Evolutionary conservation across 2,113 vertebrate genomes (phyloP), one percentile per base, ranked within the genome.

Genomic region (Dryoscopus gambensis): DNA sequence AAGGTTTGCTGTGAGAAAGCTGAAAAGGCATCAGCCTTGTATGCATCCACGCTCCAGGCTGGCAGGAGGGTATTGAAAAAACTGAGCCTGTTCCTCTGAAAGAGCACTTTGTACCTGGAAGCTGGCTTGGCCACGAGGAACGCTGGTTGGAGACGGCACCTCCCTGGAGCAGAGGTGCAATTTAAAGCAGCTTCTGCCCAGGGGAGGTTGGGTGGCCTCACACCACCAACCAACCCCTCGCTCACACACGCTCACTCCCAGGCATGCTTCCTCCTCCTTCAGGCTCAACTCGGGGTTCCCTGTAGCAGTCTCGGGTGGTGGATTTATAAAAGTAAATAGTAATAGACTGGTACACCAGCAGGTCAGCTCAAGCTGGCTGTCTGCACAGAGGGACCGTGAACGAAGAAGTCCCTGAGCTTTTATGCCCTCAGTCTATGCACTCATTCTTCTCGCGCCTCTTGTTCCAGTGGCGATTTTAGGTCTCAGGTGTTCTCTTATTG

Each of bases 181-280:
- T 46, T 49, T 2, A 6, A 27, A 63, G 42, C 20, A 60, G 22
- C 11, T 83, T 50, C 47, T 87, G 47, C n/a, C 56, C 2, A 1
- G 27, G 56, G 55, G 16, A 52, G 19, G 3, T 7, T 49, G 65
- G 15, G 33, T 4, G 4, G 49, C 53, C 14, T 24, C 13, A 11
- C 15, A 28, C 8, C 52, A 23, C 42, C 31, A 10, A 9, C 16
- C 27, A 22, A 0, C 25, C 25, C 28, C n/a, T 31, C 4, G 3
- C n/a, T 22, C 22, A 23, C 31, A 21, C 50, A 6, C 50, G 2
- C 18, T 10, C 50, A 8, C 8, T 33, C 10, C 21, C 69, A 10
- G 60, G 10, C 10, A 3, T 5, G 25, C 14, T 39, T 20, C 44
- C 59, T 37, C 25, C 50, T 50, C 44, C 59, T 44, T 2, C 13